Base-by-base conservation (phyloP, 2,888 invertebrate species). In the Blastobasis adustella region DNA sequence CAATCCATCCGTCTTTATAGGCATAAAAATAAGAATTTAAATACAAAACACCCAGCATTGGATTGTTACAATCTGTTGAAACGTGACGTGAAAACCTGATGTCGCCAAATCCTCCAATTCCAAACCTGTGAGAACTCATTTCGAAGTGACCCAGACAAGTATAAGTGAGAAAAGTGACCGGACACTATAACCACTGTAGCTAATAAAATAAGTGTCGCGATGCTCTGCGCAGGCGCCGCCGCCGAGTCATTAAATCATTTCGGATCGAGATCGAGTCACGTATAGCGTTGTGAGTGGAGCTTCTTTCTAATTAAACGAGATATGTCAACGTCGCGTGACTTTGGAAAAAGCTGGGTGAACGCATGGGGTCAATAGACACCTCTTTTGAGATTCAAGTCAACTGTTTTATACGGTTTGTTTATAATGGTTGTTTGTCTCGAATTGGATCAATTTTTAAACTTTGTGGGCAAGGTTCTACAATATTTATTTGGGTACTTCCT, bases 301-400 rank as follows among this genome's bases (percentile, higher is more conserved):
- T 71, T 83, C 82, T 81, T 83, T 84, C 77, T 85, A 85, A 86
- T 83, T 81, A 84, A 79, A 75, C 69, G 72, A 75, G 79, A 84
- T 79, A 80, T 85, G 86, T 86, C 85, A 85, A 78, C 65, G 69
- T 61, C 60, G 65, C 53, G 55, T 50, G 49, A 47, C 10, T 52
- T 45, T 36, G 9, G n/a, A 6, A 1, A 10, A 5, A 43, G n/a
- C 10, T 43, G 8, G n/a, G n/a, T 43, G 10, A 9, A 43, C 5
- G 43, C n/a, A n/a, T 43, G n/a, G 10, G 43, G n/a, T 43, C 23
- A 23, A 23, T 23, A 23, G 23, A 23, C n/a, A n/a, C 23, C 23
- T 23, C 23, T 23, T 2, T n/a, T 23, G 3, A 23, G 3, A 23
- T 23, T 23, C 1, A 2, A 23, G 23, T 23, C 23, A 23, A 3